Base-by-base conservation (phyloP, 64 coral and sea anemone genomes). In the Montipora sp. region DNA sequence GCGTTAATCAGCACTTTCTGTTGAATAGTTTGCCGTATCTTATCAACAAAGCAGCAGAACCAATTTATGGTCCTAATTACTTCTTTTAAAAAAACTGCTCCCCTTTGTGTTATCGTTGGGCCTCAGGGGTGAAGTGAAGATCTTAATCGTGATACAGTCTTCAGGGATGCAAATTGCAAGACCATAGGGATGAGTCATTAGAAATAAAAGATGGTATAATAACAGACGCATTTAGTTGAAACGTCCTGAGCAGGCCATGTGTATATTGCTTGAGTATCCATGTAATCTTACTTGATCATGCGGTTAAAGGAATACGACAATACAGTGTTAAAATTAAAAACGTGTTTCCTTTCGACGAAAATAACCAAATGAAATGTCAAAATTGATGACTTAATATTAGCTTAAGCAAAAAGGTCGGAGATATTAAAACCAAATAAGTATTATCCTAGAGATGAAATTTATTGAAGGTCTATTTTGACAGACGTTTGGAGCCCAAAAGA, bases 341-440 rank as follows among this genome's bases (percentile, higher is more conserved):
- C 79, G 81, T 81, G 79, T 95, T 92, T 95, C 89, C 89, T 92
- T 95, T 94, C 69, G 77, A 89, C 94, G 78, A 88, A 84, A 75
- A 57, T 72, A 79, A 77, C 71, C 83, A 83, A 91, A 92, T 87
- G 89, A 97, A 83, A 77, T 91, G 95, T 97, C 95, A 97, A 88
- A 77, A 48, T 77, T 94, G 92, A 94, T 94, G 95, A 87, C 83
- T 94, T 50, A 77, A 97, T 97, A 97, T 97, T 97, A 90, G 92
- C 80, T 94, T 94, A 94, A 82, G 95, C 80, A 86, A 87, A 94
- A 97, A 88, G 89, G 57, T 73, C 79, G 55, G 75, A 94, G 95
- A 97, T 97, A 97, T 97, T 91, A 97, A 97, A 97, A 91, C 89
- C 76, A 97, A 97, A 97, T 97, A 94, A 83, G 57, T 63, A 46